Base-by-base conservation (phyloP, 1,140 invertebrate genomes). In the Diorhabda carinulata region DNA sequence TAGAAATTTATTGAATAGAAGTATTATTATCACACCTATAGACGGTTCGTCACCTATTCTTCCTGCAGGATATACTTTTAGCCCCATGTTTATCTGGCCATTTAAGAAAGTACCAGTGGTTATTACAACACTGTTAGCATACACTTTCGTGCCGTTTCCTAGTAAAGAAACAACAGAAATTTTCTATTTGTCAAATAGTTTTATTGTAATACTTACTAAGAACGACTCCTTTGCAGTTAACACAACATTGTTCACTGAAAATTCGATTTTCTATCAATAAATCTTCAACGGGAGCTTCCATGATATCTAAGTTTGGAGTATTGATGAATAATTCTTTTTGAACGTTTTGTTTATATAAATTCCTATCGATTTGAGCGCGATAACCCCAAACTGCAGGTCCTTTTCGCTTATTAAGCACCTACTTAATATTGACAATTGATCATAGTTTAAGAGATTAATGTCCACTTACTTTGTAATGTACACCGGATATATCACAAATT, bases 101-200 rank as follows among this genome's bases (percentile, higher is more conserved):
- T 92, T 87, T 40, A 98, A 83, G 84, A 98, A 98, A n/a, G 96
- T 98, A 9, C 96, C 96, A 0, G 95, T 96, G 43, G 96, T 96
- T 72, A 98, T 87, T 3, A 98, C 86, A 42, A 97, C 92, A 59
- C 89, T 83, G 68, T 88, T 84, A 43, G 88, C 85, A 43, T 80
- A 78, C 61, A 97, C 83, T 76, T 83, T 79, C 42, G 79, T 83
- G 9, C 90, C 90, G 81, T 89, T 82, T 71, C 82, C 86, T 86
- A 82, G 52, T 80, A 84, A 70, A 72, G 65, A 70, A 72, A 72
- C 25, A 25, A 66, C 47, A 45, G 41, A 64, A 71, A 59, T 64
- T 52, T 40, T 60, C 56, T 60, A 44, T 41, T 9, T 9, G 8
- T 2, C 45, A 6, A 52, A 6, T 6, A 56, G 44, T 7, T 56